Conservation (phyloP, 1,140 invertebrate species). For the Caligus rogercresseyi region DNA sequence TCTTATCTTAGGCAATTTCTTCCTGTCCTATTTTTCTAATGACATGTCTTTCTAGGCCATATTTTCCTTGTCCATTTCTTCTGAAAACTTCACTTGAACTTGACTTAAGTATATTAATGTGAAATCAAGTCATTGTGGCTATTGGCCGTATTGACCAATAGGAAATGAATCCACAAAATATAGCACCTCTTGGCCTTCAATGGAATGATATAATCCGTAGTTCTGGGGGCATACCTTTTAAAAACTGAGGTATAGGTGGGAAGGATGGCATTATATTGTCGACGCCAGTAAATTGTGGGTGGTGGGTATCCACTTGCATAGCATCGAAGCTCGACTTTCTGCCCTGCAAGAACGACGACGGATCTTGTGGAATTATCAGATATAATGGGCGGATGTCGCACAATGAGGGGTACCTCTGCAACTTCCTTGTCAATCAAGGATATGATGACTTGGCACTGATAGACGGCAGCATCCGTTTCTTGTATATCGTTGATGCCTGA, state of each 20-base stretch:
- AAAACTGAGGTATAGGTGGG: conserved; percentile 67
- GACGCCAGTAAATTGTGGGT: conserved; percentile 69
- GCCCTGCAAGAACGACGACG: conserved; percentile 58
- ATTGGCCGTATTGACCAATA: neutral
- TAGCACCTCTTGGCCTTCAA: too few species aligned
- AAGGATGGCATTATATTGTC: conserved; percentile 78
- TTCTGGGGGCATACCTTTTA: conserved; percentile 26
- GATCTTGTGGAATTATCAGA: conserved; percentile 78
- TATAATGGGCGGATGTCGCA: conserved; percentile 67
- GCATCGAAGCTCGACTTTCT: conserved; percentile 60
- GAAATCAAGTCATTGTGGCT: neutral
- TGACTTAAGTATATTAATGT: neutral
- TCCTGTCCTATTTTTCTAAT: too few species aligned
- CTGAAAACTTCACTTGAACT: neutral
- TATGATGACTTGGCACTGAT: conserved; percentile 67
- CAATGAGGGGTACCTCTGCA: conserved; percentile 62
- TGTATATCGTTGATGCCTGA: conserved; percentile 66
- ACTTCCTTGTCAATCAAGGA: conserved; percentile 54
- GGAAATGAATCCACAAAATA: too few species aligned
- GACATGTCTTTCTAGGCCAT: too few species aligned
- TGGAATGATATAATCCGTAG: neutral
- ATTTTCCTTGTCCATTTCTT: too few species aligned
- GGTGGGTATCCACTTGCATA: conserved; percentile 48
- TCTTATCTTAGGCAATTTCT: too few species aligned
- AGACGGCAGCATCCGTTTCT: conserved; percentile 73